Conservation (phyloP, 2,888 invertebrate genomes). For the Rhogogaster chlorosoma region DNA sequence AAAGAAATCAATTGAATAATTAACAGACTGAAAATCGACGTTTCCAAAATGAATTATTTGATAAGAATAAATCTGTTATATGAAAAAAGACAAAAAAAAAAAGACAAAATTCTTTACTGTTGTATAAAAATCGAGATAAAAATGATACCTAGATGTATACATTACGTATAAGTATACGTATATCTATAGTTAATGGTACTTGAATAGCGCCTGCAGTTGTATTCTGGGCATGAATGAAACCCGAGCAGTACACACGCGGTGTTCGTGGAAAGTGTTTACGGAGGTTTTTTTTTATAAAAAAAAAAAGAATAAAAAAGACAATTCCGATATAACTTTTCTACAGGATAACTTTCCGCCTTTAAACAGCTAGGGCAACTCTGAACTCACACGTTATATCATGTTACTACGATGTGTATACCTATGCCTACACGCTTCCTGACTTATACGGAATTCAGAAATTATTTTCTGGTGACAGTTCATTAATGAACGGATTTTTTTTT, state of each 20-base stretch:
- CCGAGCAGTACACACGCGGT: slow-evolving; percentile 17
- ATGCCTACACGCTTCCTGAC: background rate
- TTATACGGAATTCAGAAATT: background rate
- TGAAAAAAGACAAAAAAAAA: background rate
- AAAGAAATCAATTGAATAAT: background rate
- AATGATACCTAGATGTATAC: background rate
- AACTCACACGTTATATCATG: background rate
- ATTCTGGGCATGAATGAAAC: slow-evolving; percentile 27
- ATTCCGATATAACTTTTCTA: background rate
- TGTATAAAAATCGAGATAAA: background rate
- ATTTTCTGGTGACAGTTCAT: background rate
- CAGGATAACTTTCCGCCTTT: slow-evolving; percentile 1
- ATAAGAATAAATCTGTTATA: background rate
- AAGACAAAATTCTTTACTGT: background rate
- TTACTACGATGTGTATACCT: background rate
- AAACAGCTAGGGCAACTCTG: background rate
- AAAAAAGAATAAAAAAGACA: background rate
- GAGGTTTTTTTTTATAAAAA: background rate
- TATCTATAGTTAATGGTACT: background rate
- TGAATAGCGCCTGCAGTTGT: slow-evolving; percentile 20
- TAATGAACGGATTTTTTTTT: background rate
- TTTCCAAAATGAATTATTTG: background rate
- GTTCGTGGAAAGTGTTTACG: background rate
- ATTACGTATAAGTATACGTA: background rate
- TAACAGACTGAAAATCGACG: background rate